phyloP scores from a whole-genome alignment of 2,888 invertebrate genomes.

The Drosophila helvetica region DNA sequence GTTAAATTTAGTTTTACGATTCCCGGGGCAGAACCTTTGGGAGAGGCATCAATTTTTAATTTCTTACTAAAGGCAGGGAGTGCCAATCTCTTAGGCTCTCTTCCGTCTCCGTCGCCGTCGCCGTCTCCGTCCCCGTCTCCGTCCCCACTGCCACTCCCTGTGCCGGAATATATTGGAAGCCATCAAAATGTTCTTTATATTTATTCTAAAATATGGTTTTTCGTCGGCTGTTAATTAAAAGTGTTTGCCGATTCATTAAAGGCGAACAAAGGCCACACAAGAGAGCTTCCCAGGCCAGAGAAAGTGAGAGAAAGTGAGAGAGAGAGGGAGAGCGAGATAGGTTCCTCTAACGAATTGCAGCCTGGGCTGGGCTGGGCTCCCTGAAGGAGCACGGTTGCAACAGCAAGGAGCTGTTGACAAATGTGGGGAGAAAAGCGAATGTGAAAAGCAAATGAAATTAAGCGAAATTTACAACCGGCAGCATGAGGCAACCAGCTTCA shows the following conservation, averaged over 20 bases:
- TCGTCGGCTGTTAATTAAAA: constrained; percentile 41
- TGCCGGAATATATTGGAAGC: constrained; percentile 28
- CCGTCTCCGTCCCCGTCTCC: neutral
- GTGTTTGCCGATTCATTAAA: constrained; percentile 39
- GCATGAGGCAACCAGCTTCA: neutral
- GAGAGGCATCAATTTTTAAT: constrained; percentile 38
- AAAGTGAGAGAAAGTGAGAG: too few relatives aligned
- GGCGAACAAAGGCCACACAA: neutral
- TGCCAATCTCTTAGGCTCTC: constrained; percentile 11
- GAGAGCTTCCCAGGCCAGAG: too few relatives aligned
- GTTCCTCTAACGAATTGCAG: neutral
- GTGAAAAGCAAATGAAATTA: neutral
- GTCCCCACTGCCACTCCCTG: neutral
- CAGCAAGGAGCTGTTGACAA: neutral
- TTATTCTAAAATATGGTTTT: constrained; percentile 26
- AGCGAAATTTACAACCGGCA: constrained; percentile 6
- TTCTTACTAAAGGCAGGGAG: constrained; percentile 32
- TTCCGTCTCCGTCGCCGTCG: neutral
- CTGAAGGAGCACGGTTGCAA: neutral
- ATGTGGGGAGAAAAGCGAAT: neutral
- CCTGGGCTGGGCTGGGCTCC: neutral
- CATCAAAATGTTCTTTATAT: constrained; percentile 44
- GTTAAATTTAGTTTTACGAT: constrained; percentile 44
- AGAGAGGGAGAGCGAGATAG: too few relatives aligned
- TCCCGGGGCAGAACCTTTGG: constrained; percentile 15